phyloP scores from a whole-genome alignment of 2,113 vertebrate species.

The Syngnathoides biaculeatus region DNA sequence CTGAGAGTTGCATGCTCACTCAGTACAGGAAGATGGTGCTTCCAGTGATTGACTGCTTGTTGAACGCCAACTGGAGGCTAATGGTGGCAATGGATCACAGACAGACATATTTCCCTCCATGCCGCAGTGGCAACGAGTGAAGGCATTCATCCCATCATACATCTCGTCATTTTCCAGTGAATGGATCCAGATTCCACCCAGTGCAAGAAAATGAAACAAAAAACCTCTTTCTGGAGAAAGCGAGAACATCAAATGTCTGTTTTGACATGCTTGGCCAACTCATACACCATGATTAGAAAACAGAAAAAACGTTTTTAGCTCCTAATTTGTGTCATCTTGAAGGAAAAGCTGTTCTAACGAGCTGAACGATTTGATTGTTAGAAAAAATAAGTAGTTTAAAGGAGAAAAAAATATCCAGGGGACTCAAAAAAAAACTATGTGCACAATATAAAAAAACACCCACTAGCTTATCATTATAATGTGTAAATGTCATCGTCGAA shows the following conservation, averaged over 20 bases:
- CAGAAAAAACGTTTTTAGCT: neutral
- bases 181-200: conserved; percentile 23
- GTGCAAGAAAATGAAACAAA: conserved; percentile 3
- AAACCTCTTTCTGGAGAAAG: neutral
- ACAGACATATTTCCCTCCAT: conserved; percentile 18
- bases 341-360: neutral
- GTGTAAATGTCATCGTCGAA: too few species aligned
- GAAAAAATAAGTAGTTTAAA: too few species aligned
- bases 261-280: conserved; percentile 27
- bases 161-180: conserved; percentile 23
- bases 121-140: neutral
- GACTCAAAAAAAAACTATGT: too few species aligned
- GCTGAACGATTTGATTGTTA: too few species aligned
- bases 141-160: conserved; percentile 19
- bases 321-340: neutral
- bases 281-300: conserved; percentile 11
- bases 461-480: too few species aligned
- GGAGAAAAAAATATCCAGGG: too few species aligned
- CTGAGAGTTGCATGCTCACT: conserved; percentile 10
- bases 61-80: conserved; percentile 41
- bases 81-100: conserved; percentile 39
- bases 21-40: conserved; percentile 39
- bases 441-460: too few species aligned
- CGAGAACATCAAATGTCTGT: neutral
- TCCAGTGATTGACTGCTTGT: conserved; percentile 37